phyloP scores from a whole-genome alignment of 2,797 vertebrate species.

The Coluber constrictor region DNA sequence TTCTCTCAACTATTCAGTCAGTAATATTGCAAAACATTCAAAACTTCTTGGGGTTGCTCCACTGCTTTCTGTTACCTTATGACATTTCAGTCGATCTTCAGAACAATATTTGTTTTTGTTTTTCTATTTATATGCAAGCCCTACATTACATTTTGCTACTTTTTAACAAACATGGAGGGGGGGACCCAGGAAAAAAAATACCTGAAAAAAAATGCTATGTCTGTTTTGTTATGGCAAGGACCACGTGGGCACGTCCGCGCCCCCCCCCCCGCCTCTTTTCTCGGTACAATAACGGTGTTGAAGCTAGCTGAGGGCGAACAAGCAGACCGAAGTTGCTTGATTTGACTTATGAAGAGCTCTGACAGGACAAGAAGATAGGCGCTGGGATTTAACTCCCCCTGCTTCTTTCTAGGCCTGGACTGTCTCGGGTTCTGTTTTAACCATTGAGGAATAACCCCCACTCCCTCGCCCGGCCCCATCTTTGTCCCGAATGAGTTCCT shows the following conservation, averaged over 20 bases:
- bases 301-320: background rate
- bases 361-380: background rate
- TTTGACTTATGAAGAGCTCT: background rate
- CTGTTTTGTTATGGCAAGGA: background rate
- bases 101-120: background rate
- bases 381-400: background rate
- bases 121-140: background rate
- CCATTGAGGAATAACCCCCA: too few species aligned
- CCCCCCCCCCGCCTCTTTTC: too few species aligned
- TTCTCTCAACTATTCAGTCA: background rate
- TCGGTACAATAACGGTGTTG: too few species aligned
- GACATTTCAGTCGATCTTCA: background rate
- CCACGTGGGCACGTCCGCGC: background rate
- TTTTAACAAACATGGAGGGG: background rate
- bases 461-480: background rate
- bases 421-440: background rate
- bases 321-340: background rate
- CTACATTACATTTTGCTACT: background rate
- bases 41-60: background rate
- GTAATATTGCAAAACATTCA: background rate
- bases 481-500: background rate
- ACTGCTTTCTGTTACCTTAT: background rate
- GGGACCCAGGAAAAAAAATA: background rate
- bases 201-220: background rate
- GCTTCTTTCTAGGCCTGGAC: background rate